Evolutionary conservation across 2,797 vertebrate genomes (phyloP).

Genomic region (Propithecus deckenii): DNA sequence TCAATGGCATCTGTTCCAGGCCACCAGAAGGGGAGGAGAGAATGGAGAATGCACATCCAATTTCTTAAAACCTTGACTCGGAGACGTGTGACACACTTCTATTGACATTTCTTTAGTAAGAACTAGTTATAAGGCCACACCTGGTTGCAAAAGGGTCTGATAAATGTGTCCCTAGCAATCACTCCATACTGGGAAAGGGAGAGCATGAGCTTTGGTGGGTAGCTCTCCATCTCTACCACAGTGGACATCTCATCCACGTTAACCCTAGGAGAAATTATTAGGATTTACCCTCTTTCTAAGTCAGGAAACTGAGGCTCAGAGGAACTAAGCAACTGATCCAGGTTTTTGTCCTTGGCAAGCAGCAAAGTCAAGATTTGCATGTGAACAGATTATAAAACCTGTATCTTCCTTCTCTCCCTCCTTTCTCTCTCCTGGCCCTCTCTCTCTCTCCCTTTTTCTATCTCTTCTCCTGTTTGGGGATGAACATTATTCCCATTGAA

Average conservation of each 20-base stretch:
- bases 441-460: neutral
- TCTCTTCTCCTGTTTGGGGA: neutral
- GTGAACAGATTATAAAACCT: fast-evolving
- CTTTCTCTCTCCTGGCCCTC: neutral
- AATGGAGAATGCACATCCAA: neutral
- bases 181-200: neutral
- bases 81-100: neutral
- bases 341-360: neutral
- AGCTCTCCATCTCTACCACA: neutral
- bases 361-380: neutral
- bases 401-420: fast-evolving
- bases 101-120: neutral
- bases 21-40: neutral
- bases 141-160: neutral
- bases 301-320: neutral
- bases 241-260: neutral
- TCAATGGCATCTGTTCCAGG: neutral
- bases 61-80: neutral
- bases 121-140: too few species aligned
- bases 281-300: neutral
- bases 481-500: neutral
- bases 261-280: neutral
- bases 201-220: fast-evolving
- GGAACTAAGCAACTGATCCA: neutral
- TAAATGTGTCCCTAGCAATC: neutral